phyloP scores from a whole-genome alignment of 1,140 invertebrate genomes.

The Dolichoris vasculosae region DNA sequence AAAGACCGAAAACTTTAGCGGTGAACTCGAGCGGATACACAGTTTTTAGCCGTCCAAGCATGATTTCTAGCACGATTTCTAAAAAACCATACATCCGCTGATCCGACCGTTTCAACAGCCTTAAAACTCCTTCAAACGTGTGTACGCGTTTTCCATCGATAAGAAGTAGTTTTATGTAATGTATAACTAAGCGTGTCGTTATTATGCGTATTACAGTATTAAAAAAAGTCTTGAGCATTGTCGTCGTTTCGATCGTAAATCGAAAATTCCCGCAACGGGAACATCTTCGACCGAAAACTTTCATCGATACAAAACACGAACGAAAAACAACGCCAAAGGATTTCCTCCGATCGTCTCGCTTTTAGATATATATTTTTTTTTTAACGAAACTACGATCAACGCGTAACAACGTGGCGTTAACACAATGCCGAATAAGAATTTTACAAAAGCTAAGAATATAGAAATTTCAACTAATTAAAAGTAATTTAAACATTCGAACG shows the following conservation, averaged over 20 bases:
- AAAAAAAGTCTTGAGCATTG: constrained; percentile 5
- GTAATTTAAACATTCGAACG: constrained; percentile 16
- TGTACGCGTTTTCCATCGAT: constrained; percentile 28
- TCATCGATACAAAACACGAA: constrained; percentile 30
- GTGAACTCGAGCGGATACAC: background rate
- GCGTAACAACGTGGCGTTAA: background rate
- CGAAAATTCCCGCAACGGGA: too few relatives aligned
- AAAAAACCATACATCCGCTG: constrained; percentile 6
- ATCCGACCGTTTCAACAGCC: constrained; percentile 19
- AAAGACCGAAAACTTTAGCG: background rate
- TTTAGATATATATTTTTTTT: too few relatives aligned
- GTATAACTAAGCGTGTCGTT: background rate
- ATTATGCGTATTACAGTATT: constrained; percentile 5
- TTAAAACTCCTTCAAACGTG: constrained; percentile 2
- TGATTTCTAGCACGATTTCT: background rate
- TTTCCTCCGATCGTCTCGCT: too few relatives aligned
- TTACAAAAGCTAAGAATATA: background rate
- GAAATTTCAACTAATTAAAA: background rate
- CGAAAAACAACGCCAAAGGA: background rate
- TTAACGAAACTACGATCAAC: background rate
- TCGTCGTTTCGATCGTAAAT: background rate
- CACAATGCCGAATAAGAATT: background rate
- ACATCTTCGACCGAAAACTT: background rate
- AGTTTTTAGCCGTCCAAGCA: constrained; percentile 1
- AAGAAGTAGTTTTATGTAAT: constrained; percentile 1